Evolutionary conservation across 2,888 invertebrate genomes (phyloP).

Genomic region (Operophtera brumata): DNA sequence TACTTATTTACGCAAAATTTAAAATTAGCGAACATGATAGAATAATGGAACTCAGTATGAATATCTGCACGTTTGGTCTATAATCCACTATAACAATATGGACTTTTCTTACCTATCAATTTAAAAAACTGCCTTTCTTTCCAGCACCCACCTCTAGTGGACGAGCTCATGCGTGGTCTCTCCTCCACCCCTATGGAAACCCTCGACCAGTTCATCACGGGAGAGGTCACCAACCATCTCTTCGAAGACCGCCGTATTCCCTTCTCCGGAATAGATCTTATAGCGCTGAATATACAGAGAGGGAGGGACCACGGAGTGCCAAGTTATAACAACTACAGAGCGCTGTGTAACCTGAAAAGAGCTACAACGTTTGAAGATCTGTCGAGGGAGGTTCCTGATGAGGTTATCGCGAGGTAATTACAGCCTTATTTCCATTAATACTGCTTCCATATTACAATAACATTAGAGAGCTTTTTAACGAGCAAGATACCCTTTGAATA

Average conservation of each 20-base stretch:
- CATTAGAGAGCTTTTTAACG: no score
- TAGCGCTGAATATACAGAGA: slow-evolving; percentile 94
- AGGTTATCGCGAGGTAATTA: slow-evolving; percentile 84
- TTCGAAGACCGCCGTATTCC: slow-evolving; percentile 94
- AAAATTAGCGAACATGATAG: no score
- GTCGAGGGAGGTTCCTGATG: slow-evolving; percentile 91
- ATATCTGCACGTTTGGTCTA: neutral
- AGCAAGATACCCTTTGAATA: no score
- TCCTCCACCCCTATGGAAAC: slow-evolving; percentile 96
- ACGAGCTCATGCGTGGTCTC: slow-evolving; percentile 92
- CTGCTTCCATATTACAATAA: no score
- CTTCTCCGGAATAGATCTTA: slow-evolving; percentile 95
- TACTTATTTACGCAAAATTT: no score
- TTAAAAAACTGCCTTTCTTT: no score
- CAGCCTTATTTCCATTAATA: neutral
- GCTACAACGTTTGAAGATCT: slow-evolving; percentile 93
- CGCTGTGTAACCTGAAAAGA: slow-evolving; percentile 92
- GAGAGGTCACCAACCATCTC: slow-evolving; percentile 96
- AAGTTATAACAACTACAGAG: slow-evolving; percentile 94
- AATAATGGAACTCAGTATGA: no score
- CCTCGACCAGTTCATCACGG: slow-evolving; percentile 95
- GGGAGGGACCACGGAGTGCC: slow-evolving; percentile 93
- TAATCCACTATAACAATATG: neutral
- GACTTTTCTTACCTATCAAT: no score
- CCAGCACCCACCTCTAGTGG: slow-evolving; percentile 86